Evolutionary conservation across 2,113 vertebrate species (phyloP).

Genomic region (Chionomys nivalis): DNA sequence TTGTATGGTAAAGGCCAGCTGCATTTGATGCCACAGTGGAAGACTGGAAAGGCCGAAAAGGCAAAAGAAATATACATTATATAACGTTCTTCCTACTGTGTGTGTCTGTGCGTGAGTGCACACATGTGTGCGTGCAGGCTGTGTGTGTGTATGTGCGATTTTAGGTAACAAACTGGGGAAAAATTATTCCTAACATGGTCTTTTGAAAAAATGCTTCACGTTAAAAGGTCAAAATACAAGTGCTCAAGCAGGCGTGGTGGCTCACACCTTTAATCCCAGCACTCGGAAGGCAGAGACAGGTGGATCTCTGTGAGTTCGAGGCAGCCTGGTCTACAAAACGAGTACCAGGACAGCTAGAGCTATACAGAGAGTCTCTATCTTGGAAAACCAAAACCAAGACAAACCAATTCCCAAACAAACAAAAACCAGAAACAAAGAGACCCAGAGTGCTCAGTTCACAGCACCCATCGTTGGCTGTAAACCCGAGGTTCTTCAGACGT

Average conservation of each 20-base stretch:
- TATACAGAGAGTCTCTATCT: no score
- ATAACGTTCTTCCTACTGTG: background rate
- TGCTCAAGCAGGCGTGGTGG: no score
- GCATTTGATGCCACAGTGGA: background rate
- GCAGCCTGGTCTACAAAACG: no score
- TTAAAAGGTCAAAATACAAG: background rate
- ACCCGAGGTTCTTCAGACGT: background rate
- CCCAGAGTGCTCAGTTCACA: background rate
- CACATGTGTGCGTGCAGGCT: background rate
- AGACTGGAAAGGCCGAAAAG: background rate
- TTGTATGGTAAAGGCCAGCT: background rate
- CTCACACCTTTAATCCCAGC: no score
- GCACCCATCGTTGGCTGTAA: background rate
- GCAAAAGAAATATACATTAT: conserved; percentile 37
- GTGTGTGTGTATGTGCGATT: background rate
- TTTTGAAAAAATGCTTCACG: conserved; percentile 1
- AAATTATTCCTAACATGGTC: background rate
- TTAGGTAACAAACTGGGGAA: background rate
- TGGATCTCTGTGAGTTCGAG: no score
- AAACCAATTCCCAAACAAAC: no score
- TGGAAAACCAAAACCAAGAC: no score
- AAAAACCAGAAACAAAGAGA: no score
- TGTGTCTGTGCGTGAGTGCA: background rate
- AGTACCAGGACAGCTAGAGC: no score
- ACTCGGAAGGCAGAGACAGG: no score